phyloP scores from a whole-genome alignment of 2,797 vertebrate genomes.

The Pantherophis alleghaniensis region DNA sequence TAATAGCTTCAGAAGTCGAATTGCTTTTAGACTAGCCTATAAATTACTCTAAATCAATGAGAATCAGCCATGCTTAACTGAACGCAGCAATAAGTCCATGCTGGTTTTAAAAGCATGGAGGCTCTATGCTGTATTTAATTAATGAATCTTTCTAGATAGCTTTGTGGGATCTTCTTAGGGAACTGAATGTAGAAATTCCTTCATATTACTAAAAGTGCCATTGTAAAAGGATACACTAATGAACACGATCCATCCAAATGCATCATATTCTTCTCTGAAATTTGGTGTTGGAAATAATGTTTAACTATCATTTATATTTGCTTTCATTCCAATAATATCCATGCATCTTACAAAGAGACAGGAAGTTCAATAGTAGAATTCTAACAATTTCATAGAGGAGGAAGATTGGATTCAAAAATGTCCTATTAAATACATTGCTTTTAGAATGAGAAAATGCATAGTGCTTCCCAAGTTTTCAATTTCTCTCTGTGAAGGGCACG shows the following conservation, averaged over 20 bases:
- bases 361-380: background rate
- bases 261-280: background rate
- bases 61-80: constrained; percentile 2
- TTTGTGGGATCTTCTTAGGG: background rate
- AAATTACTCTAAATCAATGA: constrained; percentile 19
- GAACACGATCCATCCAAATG: constrained; percentile 35
- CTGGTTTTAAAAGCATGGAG: background rate
- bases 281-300: constrained; percentile 40
- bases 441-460: background rate
- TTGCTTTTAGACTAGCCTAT: constrained; percentile 9
- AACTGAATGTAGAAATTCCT: constrained; percentile 17
- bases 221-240: constrained; percentile 26
- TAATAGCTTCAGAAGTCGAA: constrained; percentile 20
- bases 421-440: background rate
- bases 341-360: constrained; percentile 9
- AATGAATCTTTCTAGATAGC: background rate
- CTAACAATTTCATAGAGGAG: background rate
- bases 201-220: constrained; percentile 29
- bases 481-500: background rate
- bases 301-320: constrained; percentile 39
- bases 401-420: background rate
- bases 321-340: constrained; percentile 10
- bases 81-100: background rate
- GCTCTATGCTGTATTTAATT: constrained; percentile 6
- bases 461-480: background rate